Conservation (phyloP, 2,797 vertebrate genomes). For the Mormyrops boulengeri region DNA sequence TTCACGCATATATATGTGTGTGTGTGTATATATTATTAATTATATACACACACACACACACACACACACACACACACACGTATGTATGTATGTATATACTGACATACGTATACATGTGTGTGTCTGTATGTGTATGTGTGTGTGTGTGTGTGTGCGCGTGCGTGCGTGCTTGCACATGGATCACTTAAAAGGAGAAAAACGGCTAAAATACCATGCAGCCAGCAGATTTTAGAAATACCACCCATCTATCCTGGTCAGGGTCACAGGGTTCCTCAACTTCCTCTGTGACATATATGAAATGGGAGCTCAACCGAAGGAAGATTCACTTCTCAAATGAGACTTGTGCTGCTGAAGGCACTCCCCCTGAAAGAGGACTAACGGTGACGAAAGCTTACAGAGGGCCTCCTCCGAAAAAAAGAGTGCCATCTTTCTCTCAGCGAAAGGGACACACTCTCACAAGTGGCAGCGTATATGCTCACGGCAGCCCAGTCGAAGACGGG, state of each 20-base stretch:
- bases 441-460: background rate
- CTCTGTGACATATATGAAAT: background rate
- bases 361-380: background rate
- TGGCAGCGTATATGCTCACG: background rate
- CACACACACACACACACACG: background rate
- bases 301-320: background rate
- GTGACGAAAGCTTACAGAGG: background rate
- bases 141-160: background rate
- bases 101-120: background rate
- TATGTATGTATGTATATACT: background rate
- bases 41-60: background rate
- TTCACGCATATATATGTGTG: background rate
- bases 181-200: background rate
- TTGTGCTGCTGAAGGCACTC: background rate
- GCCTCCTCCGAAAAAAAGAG: background rate
- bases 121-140: too few species aligned
- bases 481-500: background rate
- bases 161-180: background rate
- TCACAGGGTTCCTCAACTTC: background rate
- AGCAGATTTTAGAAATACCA: background rate
- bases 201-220: background rate
- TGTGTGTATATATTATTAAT: background rate
- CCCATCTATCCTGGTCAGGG: background rate
- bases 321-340: background rate
- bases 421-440: background rate